These are phyloP conservation scores for Origma solitaria DNA, from an alignment of 2,113 vertebrate species.

Conservation along the genomic window DNA sequence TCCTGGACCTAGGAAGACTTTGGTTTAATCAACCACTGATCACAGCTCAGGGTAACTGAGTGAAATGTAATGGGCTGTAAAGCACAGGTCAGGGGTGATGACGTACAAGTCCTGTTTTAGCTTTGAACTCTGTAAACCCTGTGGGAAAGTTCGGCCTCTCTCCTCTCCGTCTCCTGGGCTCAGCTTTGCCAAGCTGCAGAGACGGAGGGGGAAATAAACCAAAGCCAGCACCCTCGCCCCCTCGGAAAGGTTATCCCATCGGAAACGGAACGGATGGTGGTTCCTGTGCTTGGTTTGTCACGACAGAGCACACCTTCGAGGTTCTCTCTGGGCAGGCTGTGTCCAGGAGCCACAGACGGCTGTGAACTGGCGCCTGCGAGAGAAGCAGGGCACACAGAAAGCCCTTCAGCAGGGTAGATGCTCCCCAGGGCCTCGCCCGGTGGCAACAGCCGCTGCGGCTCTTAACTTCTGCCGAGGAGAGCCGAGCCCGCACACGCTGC, in stretches of 20 bases:
- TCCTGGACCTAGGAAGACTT: not conserved
- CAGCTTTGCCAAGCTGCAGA: not conserved
- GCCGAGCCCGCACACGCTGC: not conserved
- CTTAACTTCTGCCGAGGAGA: not conserved
- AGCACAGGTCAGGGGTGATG: not conserved
- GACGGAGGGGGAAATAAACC: not conserved
- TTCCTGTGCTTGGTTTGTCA: not conserved
- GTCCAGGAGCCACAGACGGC: rapidly evolving
- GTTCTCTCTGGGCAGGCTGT: not conserved
- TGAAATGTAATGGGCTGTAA: not conserved
- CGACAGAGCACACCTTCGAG: not conserved
- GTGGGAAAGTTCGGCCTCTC: not conserved
- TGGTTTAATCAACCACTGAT: not conserved
- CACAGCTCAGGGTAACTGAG: not conserved
- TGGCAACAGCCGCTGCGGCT: not conserved
- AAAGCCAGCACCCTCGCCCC: rapidly evolving
- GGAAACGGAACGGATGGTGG: rapidly evolving
- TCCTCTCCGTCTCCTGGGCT: not conserved
- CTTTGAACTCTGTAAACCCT: not conserved
- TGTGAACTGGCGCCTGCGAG: not conserved
- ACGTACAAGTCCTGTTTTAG: not conserved
- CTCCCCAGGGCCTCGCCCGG: not conserved
- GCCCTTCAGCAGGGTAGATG: not conserved
- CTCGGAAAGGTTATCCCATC: not conserved
- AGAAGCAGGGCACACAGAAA: not conserved